Evolutionary conservation across 2,797 vertebrate genomes (phyloP).

Genomic region (Xiphophorus birchmanni): DNA sequence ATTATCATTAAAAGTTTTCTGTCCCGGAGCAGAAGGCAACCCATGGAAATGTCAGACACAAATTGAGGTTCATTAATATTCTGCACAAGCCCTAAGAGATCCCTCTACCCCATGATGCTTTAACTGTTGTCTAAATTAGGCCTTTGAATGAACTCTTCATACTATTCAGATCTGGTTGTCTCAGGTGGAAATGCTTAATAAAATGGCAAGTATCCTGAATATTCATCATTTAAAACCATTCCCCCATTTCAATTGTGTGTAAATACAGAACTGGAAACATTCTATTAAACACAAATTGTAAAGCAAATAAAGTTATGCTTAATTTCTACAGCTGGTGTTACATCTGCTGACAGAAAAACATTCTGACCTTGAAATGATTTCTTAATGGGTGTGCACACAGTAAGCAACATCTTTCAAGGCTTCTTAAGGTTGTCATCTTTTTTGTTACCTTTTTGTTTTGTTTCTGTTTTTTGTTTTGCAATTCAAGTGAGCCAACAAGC

Average conservation of each 20-base stretch:
- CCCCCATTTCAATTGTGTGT: slow-evolving; percentile 13
- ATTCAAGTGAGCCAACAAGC: background rate
- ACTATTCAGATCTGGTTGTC: slow-evolving; percentile 13
- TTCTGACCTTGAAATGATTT: background rate
- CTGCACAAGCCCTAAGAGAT: slow-evolving; percentile 21
- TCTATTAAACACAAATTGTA: background rate
- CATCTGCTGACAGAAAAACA: background rate
- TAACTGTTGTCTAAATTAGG: slow-evolving; percentile 55
- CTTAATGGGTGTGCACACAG: background rate
- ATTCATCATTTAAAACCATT: slow-evolving; percentile 5
- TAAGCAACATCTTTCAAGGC: background rate
- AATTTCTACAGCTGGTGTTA: background rate
- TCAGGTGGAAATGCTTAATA: slow-evolving; percentile 28
- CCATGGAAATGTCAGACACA: slow-evolving; percentile 49
- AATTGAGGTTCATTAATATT: slow-evolving; percentile 53
- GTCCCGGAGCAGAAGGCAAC: slow-evolving; percentile 25
- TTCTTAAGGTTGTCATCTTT: background rate
- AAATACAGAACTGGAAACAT: slow-evolving; percentile 15
- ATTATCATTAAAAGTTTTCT: slow-evolving; percentile 67
- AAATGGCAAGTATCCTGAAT: slow-evolving; percentile 23
- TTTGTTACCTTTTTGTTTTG: background rate
- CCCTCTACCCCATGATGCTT: slow-evolving; percentile 47
- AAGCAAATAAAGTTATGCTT: background rate
- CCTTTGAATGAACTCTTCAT: slow-evolving; percentile 40
- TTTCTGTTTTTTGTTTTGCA: background rate